phyloP scores from a whole-genome alignment of 2,113 vertebrate species.

The Neotoma lepida region DNA sequence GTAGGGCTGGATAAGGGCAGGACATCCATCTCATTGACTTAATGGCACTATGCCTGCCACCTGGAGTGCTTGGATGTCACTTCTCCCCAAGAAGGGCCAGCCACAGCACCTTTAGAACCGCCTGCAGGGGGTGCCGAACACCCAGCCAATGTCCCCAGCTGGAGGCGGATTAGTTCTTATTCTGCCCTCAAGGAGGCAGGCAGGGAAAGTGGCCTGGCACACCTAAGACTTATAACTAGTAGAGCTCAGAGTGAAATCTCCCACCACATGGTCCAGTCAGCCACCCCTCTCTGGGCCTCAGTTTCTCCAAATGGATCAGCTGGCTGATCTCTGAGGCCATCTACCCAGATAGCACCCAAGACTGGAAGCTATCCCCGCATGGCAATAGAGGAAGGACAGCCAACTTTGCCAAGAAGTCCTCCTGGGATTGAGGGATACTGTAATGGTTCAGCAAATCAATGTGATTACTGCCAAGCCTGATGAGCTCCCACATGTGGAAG shows the following conservation, averaged over 20 bases:
- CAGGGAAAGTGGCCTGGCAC: neutral
- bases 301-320: neutral
- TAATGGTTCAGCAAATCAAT: neutral
- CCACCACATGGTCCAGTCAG: too few relatives aligned
- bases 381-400: neutral
- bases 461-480: neutral
- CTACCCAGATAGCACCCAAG: neutral
- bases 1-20: neutral
- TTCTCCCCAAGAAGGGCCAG: neutral
- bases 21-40: neutral
- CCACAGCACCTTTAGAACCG: neutral
- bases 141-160: neutral
- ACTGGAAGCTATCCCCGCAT: fast-evolving
- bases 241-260: neutral
- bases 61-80: neutral
- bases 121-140: neutral
- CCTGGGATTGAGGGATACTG: too few relatives aligned
- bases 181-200: neutral
- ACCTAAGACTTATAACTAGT: neutral
- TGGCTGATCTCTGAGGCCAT: neutral
- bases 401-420: neutral
- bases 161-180: neutral
- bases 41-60: neutral
- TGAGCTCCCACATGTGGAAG: neutral
- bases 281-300: neutral